Evolutionary conservation across 2,888 invertebrate species (phyloP).

Genomic region (Chloroclystis v-ata): DNA sequence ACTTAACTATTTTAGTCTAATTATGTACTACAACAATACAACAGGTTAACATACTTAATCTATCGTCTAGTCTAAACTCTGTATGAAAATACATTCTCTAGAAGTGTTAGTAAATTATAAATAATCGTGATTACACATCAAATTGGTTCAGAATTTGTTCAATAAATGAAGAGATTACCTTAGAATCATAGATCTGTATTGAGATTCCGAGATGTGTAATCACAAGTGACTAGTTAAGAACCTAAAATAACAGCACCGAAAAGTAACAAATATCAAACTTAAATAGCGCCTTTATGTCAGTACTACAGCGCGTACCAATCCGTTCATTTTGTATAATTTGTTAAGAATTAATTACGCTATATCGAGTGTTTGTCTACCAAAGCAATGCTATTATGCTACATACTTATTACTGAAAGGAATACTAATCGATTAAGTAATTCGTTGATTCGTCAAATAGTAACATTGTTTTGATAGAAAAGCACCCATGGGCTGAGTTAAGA

Average conservation of each 20-base stretch:
- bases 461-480: too few relatives aligned
- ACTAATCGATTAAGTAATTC: too few relatives aligned
- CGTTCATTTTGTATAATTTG: neutral
- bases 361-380: too few relatives aligned
- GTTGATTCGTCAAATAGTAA: too few relatives aligned
- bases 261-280: neutral
- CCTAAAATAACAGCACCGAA: slow-evolving; percentile 39
- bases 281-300: neutral
- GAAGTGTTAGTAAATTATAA: slow-evolving; percentile 8
- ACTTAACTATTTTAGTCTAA: neutral
- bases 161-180: neutral
- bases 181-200: too few relatives aligned
- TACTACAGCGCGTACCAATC: neutral
- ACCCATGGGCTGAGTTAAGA: neutral
- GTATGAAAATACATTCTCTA: slow-evolving; percentile 28
- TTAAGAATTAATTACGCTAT: too few relatives aligned
- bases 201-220: slow-evolving; percentile 16
- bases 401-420: too few relatives aligned
- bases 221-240: slow-evolving; percentile 37
- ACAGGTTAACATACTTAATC: slow-evolving; percentile 17
- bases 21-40: slow-evolving; percentile 25
- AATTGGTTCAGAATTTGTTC: neutral
- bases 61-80: slow-evolving; percentile 2
- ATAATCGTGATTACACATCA: slow-evolving; percentile 15
- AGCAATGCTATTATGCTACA: too few relatives aligned